Base-by-base conservation (phyloP, 2,888 invertebrate genomes). In the Yponomeuta plumbellus region DNA sequence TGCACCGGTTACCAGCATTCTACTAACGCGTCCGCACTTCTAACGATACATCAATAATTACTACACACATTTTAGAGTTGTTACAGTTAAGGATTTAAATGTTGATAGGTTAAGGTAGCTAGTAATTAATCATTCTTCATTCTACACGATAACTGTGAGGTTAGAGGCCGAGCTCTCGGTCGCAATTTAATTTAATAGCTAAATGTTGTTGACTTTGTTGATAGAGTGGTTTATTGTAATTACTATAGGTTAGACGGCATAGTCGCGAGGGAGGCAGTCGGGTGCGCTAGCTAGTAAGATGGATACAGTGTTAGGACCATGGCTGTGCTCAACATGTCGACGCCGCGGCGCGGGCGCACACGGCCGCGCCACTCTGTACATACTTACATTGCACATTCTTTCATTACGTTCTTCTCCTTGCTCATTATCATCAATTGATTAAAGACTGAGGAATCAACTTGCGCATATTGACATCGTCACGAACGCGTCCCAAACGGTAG, bases 381-480 rank as follows among this genome's bases (percentile, higher is more conserved):
- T 89, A 88, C 83, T 85, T 83, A 85, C 90, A 88, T 87, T 80
- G 13, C 21, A 81, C 89, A 88, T 88, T 85, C 76, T 83, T 89
- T 88, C 88, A 88, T 88, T 88, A 84, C 83, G 83, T 88, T 85
- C 73, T 76, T 83, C 84, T 87, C 88, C 88, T 88, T 87, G 86
- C 88, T 89, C 90, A 89, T 89, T 86, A 88, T 85, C 90, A 90
- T 90, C 90, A 90, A 90, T 88, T 86, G 86, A 88, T 88, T 88
- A 90, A 88, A 90, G 90, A 90, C 90, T 90, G 90, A 90, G 89
- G 84, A 88, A 90, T 89, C 90, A 89, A 89, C 86, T 85, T 83
- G 86, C 88, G 89, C 88, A 86, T 86, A 86, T 84, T 83, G 87
- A 86, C 89, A 88, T 89, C 83, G 88, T 83, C 88, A 87, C 88